phyloP scores from a whole-genome alignment of 2,888 invertebrate species.

The Agonopterix arenella region DNA sequence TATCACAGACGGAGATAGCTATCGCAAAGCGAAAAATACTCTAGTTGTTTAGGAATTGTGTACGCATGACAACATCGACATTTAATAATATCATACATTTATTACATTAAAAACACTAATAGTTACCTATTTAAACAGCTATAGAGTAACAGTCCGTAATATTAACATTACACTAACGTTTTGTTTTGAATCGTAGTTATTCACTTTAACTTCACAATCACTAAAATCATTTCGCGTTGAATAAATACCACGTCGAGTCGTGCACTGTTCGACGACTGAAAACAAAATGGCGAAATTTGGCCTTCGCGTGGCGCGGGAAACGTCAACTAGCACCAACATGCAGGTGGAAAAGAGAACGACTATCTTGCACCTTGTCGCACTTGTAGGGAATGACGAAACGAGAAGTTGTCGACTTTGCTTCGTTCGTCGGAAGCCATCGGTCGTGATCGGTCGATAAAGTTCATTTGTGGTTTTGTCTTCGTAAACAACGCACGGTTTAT shows the following conservation, averaged over 20 bases:
- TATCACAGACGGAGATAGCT: no score
- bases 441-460: no score
- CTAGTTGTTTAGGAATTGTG: no score
- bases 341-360: constrained; percentile 5
- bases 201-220: constrained; percentile 6
- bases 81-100: no score
- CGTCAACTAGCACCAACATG: constrained; percentile 7
- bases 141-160: neutral
- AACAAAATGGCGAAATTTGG: constrained; percentile 36
- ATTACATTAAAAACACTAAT: neutral
- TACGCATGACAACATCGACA: no score
- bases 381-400: no score
- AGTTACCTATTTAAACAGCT: constrained; percentile 5
- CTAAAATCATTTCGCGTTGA: constrained; percentile 14
- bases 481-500: no score
- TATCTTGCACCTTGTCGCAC: constrained; percentile 6
- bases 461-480: no score
- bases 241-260: constrained; percentile 16
- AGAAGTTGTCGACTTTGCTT: no score
- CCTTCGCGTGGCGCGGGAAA: constrained; percentile 16
- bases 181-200: neutral
- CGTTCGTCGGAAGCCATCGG: no score
- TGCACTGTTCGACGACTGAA: constrained; percentile 25
- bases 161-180: neutral
- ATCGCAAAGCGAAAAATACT: no score